Base-by-base conservation (phyloP, 2,888 invertebrate species). In the Philereme vetulata region DNA sequence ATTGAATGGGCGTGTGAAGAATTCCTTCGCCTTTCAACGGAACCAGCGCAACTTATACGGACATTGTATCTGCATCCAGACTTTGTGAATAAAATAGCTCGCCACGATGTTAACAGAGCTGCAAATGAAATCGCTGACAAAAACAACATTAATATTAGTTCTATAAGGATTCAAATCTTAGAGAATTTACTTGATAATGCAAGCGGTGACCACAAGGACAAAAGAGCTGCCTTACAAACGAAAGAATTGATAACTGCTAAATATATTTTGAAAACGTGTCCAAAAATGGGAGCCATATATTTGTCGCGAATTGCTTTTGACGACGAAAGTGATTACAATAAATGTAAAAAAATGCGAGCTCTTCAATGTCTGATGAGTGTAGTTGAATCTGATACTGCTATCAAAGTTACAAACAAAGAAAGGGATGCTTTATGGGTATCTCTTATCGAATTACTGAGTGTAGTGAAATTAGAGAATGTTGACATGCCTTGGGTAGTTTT, bases 61-160 rank as follows among this genome's bases (percentile, higher is more conserved):
- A 81, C 88, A 11, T 73, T 93, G 57, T 93, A 92, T 69, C 78
- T 89, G 52, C 92, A 93, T 74, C 84, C 88, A 10, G 78, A 85
- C 65, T 89, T 92, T 65, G 80, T 87, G 5, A 79, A 84, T 42
- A 90, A 90, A 78, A 88, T 90, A 69, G 74, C 81, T 35, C 85
- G 87, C 0, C 79, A 88, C 68, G 88, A 92, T 72, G 81, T 93
- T 4, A 93, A 93, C 67, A 80, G 85, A 57, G 86, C 90, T 51
- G 87, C 89, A 21, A 90, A 89, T 74, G 92, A 93, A 82, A 92
- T 93, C 54, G 92, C 92, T 9, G 91, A 92, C 67, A 92, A 88
- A 78, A 92, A 93, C 70, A 82, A 84, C 34, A 84, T 93, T 11
- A 92, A 92, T 62, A 86, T 90, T 45, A 90, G 89, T 70, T 85